Percentiles rank a stretch among this genome's conserved stretches.
phyloP scores from a whole-genome alignment of 2,113 vertebrate genomes.

The Lophotis ruficrista region DNA sequence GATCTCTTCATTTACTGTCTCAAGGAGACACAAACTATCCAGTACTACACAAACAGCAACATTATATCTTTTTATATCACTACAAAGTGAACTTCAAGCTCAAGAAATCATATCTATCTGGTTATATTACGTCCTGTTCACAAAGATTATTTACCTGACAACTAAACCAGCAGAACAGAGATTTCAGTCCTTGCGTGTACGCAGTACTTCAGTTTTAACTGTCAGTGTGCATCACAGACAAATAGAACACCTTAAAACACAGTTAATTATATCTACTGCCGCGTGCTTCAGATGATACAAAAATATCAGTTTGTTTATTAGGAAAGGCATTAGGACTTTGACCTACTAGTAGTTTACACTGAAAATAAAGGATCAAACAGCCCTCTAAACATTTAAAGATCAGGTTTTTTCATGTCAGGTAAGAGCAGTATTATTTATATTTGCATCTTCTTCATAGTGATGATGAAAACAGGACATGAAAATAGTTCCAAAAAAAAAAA shows the following conservation, averaged over 20 bases:
- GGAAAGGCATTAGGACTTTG: neutral
- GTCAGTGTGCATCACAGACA: neutral
- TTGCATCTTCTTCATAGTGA: neutral
- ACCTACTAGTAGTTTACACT: neutral
- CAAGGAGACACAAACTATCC: neutral
- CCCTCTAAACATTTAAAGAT: neutral
- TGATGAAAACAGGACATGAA: neutral
- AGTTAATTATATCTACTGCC: neutral
- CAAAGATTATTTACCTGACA: neutral
- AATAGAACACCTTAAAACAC: neutral
- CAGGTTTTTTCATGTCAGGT: neutral
- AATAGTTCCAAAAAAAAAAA: neutral
- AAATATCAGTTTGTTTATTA: neutral
- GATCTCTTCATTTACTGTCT: neutral
- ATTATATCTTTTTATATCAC: neutral
- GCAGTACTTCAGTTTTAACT: neutral
- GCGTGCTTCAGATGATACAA: neutral
- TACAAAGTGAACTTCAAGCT: neutral
- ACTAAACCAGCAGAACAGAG: neutral
- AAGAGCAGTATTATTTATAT: neutral
- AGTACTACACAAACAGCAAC: neutral
- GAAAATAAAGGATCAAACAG: neutral
- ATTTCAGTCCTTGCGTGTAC: neutral
- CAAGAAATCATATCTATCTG: neutral
- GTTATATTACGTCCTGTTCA: neutral